These are phyloP conservation scores for Phaethon lepturus DNA, from an alignment of 2,113 vertebrate species.

Conservation along the genomic window DNA sequence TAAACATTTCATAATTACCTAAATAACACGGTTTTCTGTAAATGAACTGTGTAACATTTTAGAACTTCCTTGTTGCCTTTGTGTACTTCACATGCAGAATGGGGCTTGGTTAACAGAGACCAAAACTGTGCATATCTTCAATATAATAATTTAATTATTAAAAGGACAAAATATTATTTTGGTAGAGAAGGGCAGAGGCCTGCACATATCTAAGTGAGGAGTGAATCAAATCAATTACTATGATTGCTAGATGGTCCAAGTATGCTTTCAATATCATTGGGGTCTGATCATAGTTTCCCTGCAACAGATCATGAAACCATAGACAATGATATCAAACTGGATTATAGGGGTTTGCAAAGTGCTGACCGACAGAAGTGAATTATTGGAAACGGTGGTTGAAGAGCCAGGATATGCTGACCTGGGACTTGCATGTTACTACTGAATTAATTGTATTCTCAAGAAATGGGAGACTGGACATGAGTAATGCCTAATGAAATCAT, in stretches of 20 bases:
- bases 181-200: not conserved
- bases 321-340: not conserved
- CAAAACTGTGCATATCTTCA: not conserved
- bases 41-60: not conserved
- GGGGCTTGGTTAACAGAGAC: not conserved
- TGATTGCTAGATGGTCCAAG: not conserved
- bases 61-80: not conserved
- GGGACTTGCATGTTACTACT: fast-evolving
- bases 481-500: not conserved
- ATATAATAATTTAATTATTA: not conserved
- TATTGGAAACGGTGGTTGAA: not conserved
- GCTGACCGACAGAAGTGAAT: not conserved
- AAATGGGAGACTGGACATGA: not conserved
- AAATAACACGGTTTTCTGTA: not conserved
- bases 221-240: not conserved
- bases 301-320: not conserved
- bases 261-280: not conserved
- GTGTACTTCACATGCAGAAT: not conserved
- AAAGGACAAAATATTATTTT: not conserved
- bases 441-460: not conserved
- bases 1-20: not conserved
- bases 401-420: not conserved
- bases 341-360: not conserved
- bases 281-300: not conserved
- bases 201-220: not conserved